Evolutionary conservation across 2,113 vertebrate genomes (phyloP), one percentile per base, ranked within the genome.

Genomic region (Atractosteus spatula): DNA sequence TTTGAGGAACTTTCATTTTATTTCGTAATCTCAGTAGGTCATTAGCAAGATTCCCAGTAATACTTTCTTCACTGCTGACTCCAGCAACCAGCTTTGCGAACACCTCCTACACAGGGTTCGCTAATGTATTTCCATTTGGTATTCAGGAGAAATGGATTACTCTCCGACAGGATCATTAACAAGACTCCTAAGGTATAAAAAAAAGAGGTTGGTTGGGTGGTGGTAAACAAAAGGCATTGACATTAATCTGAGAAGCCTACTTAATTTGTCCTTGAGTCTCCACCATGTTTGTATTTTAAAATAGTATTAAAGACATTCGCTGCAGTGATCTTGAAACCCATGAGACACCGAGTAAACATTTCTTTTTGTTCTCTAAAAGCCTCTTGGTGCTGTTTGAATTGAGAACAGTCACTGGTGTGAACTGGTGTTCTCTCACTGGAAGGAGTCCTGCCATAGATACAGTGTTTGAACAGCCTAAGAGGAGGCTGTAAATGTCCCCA

Each of bases 131-230:
- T 65, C 45, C 61, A 77, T 83, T 86, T 77, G 84, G 11, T 13
- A 79, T 77, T 82, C 57, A 78, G 69, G 68, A 72, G 62, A 68
- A 68, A 77, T 67, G 73, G 69, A 77, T 83, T 83, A 82, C n/a
- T 42, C 75, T 80, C 72, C 2, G 0, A 80, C 66, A 73, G 17
- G 67, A 55, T 71, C 70, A 82, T 83, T 85, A 87, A 84, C 86
- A 81, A 3, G 67, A 51, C 79, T 81, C 69, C 68, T 82, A 77
- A 80, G 63, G 54, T 63, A 81, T 57, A 44, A 80, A 29, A 29
- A 29, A 51, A 51, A 51, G 47, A 10, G 47, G 47, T 29, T 29
- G 47, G 47, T 5, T 10, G 47, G 47, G 47, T 51, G 47, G 10
- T 5, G 47, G 10, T 10, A 51, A 7, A 66, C 14, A 79, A 17